These are phyloP conservation scores for Lordiphosa collinella DNA, from an alignment of 1,140 invertebrate species.

Conservation along the genomic window DNA sequence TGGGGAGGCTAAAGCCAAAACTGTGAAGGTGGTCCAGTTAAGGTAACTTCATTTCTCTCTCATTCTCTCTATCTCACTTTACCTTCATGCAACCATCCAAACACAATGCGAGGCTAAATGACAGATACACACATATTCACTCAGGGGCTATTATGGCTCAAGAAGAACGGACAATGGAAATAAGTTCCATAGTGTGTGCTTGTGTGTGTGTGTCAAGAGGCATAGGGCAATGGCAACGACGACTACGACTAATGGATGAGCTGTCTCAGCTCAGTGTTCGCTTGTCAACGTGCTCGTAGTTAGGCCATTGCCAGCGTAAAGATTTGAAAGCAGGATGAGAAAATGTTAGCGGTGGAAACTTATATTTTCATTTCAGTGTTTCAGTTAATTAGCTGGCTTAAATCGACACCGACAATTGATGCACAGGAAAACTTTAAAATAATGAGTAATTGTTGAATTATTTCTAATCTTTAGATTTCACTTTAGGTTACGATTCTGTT, in stretches of 20 bases:
- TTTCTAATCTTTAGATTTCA: too few species aligned
- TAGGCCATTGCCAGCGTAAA: too few species aligned
- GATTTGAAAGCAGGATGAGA: too few species aligned
- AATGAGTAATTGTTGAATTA: too few species aligned
- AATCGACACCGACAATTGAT: too few species aligned
- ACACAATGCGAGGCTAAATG: slow-evolving; percentile 50
- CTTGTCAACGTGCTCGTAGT: too few species aligned
- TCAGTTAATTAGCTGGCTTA: too few species aligned
- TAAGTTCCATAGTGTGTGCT: slow-evolving; percentile 23
- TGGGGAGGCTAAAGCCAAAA: slow-evolving; percentile 20
- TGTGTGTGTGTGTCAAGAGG: slow-evolving; percentile 12
- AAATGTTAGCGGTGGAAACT: too few species aligned
- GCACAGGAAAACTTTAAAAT: too few species aligned
- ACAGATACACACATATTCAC: slow-evolving; percentile 44
- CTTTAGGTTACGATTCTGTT: too few species aligned
- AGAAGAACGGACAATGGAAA: slow-evolving; percentile 29
- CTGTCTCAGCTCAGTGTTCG: too few species aligned
- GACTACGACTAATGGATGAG: not conserved
- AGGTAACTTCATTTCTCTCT: slow-evolving; percentile 31
- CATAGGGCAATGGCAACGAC: not conserved
- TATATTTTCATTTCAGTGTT: too few species aligned
- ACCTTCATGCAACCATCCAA: slow-evolving; percentile 24
- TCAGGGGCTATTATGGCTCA: slow-evolving; percentile 53
- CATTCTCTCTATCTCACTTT: not conserved
- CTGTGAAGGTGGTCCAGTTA: slow-evolving; percentile 45